These are phyloP conservation scores for Meloidogyne floridensis DNA, from an alignment of 1,140 invertebrate genomes.

Conservation along the genomic window DNA sequence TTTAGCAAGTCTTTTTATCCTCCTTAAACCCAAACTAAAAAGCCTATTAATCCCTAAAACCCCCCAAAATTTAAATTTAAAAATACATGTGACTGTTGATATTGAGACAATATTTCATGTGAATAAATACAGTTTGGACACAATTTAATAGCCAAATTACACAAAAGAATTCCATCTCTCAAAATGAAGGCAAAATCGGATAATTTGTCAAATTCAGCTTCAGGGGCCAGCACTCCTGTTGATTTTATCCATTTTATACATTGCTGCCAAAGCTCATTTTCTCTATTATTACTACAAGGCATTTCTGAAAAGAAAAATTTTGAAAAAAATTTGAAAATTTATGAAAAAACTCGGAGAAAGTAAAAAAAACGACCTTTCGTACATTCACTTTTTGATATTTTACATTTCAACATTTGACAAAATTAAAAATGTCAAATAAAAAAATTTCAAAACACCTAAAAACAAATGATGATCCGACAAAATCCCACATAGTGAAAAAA, in stretches of 20 bases:
- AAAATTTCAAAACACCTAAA: too few species aligned
- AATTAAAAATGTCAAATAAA: too few species aligned
- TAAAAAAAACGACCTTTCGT: too few species aligned
- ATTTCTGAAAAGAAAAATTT: background rate
- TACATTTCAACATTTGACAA: too few species aligned
- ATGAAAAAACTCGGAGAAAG: background rate
- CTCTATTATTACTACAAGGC: background rate
- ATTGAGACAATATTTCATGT: constrained; percentile 37
- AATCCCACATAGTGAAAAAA: too few species aligned
- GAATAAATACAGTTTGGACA: constrained; percentile 35
- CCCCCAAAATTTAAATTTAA: too few species aligned
- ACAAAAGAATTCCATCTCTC: constrained; percentile 37
- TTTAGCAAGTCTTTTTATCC: too few species aligned
- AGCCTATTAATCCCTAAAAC: too few species aligned
- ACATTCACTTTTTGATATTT: too few species aligned
- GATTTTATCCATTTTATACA: constrained; percentile 38
- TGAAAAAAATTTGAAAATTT: background rate
- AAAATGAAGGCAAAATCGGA: constrained; percentile 40
- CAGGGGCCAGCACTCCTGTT: constrained; percentile 26
- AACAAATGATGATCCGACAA: too few species aligned
- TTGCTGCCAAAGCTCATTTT: constrained; percentile 38
- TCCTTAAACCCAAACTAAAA: too few species aligned
- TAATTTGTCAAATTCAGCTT: constrained; percentile 10
- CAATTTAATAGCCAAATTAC: constrained; percentile 34
- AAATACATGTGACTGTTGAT: constrained; percentile 40